Evolutionary conservation across 2,113 vertebrate species (phyloP).

Genomic region (Burhinus bistriatus): DNA sequence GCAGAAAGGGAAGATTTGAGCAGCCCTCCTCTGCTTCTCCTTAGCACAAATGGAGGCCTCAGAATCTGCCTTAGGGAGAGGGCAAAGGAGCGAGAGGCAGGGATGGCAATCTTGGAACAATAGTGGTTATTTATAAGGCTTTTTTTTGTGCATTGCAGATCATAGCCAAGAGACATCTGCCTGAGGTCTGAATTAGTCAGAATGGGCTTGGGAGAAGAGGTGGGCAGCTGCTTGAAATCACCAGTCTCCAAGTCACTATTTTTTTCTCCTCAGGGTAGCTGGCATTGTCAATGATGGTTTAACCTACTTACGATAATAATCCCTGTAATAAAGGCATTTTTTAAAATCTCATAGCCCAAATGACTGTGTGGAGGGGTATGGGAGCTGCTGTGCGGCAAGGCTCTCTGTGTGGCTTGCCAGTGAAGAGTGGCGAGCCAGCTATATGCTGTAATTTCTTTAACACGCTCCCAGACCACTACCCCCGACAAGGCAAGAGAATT

Average conservation of each 20-base stretch:
- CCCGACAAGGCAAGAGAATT: neutral
- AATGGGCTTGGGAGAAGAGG: neutral
- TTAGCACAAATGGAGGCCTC: neutral
- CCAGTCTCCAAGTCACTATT: neutral
- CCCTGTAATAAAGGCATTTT: slow-evolving; percentile 56
- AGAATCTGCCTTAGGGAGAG: neutral
- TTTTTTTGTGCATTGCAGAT: neutral
- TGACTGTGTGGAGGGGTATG: neutral
- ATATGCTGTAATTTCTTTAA: neutral
- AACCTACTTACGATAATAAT: slow-evolving; percentile 60
- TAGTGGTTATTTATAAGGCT: slow-evolving; percentile 27
- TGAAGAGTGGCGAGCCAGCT: neutral
- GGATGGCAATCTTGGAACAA: slow-evolving; percentile 11
- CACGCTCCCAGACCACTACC: neutral
- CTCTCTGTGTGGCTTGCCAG: neutral
- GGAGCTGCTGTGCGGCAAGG: neutral
- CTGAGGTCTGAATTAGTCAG: slow-evolving; percentile 44
- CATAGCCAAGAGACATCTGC: slow-evolving; percentile 25
- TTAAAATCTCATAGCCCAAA: neutral
- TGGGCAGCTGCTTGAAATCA: slow-evolving; percentile 22
- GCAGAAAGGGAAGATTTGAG: neutral
- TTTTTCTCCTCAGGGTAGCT: slow-evolving; percentile 23
- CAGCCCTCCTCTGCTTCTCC: neutral
- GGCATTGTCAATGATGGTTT: slow-evolving; percentile 51
- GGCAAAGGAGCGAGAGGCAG: neutral